Conservation (phyloP, 2,113 vertebrate genomes). For the Actenoides lindsayi region DNA sequence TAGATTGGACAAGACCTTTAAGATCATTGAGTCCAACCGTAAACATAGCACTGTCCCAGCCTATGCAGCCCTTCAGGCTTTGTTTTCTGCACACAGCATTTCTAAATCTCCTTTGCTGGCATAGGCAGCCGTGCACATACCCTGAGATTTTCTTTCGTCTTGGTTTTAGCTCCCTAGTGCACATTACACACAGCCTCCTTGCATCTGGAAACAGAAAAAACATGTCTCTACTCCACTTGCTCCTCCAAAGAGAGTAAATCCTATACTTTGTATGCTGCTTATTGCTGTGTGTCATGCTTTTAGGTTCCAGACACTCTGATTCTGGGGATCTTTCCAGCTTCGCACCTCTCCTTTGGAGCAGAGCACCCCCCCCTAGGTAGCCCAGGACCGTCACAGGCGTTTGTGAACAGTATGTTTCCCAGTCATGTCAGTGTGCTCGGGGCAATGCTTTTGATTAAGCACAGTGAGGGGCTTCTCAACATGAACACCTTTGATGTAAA, state of each 20-base stretch:
- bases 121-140: neutral
- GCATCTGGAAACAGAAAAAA: neutral
- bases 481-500: neutral
- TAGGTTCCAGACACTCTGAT: neutral
- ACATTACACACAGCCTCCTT: neutral
- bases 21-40: neutral
- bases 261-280: neutral
- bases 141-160: neutral
- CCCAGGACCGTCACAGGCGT: fast-evolving
- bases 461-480: neutral
- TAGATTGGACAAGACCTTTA: neutral
- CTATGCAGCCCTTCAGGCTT: neutral
- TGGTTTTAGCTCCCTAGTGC: neutral
- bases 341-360: neutral
- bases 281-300: neutral
- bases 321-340: neutral
- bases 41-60: neutral
- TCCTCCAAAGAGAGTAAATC: neutral
- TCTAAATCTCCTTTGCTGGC: neutral
- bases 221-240: neutral
- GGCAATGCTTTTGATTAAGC: neutral
- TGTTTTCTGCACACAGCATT: neutral
- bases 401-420: neutral
- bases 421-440: fast-evolving
- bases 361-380: neutral